Percentiles rank a stretch among this genome's conserved stretches.
These are phyloP conservation scores for Serilophus lunatus DNA, from an alignment of 2,113 vertebrate genomes.

Conservation along the genomic window DNA sequence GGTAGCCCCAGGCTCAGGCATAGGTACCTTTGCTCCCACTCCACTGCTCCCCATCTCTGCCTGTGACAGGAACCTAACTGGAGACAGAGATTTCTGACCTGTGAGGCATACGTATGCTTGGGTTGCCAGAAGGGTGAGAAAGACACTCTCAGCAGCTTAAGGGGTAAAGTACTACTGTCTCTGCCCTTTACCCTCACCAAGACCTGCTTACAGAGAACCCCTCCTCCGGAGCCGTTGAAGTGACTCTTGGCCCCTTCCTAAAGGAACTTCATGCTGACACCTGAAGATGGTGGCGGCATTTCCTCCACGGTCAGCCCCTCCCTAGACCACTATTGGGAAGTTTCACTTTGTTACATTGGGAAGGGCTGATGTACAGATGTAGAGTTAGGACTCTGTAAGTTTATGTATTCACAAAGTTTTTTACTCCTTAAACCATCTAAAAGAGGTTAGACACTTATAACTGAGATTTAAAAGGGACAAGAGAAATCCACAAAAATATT, in stretches of 20 bases:
- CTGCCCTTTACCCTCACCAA: neutral
- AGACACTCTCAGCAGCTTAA: neutral
- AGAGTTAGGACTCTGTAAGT: neutral
- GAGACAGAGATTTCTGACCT: neutral
- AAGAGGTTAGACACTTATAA: neutral
- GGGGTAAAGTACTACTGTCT: neutral
- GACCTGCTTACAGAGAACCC: neutral
- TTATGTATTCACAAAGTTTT: neutral
- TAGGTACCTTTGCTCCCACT: neutral
- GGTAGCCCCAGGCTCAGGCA: neutral
- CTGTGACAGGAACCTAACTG: neutral
- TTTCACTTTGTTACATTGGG: neutral
- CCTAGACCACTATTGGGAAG: neutral
- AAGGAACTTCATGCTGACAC: accelerated
- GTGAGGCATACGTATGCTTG: neutral
- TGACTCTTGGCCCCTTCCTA: neutral
- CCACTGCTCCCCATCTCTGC: neutral
- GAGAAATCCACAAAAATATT: neutral
- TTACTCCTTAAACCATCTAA: neutral
- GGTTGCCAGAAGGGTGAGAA: neutral
- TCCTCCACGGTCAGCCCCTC: neutral
- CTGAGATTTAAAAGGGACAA: neutral
- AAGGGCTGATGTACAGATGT: neutral
- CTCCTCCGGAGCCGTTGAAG: neutral
- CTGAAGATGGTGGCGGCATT: neutral